These are phyloP conservation scores for Macrosiphum euphorbiae DNA, from an alignment of 2,888 invertebrate genomes.

Conservation along the genomic window DNA sequence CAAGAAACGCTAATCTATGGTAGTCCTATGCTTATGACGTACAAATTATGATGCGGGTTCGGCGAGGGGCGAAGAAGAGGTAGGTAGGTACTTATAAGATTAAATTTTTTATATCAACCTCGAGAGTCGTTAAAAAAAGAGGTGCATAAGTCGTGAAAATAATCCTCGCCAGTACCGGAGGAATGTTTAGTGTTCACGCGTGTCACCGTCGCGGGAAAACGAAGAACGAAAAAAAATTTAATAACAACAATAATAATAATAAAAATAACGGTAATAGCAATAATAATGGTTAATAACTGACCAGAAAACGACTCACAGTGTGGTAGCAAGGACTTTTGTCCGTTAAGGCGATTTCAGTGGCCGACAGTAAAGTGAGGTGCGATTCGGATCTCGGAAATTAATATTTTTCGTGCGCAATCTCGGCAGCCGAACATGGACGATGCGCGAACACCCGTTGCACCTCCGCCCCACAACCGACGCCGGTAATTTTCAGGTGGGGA, in stretches of 20 bases:
- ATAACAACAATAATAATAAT: not conserved
- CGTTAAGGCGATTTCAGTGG: not conserved
- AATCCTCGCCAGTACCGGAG: not conserved
- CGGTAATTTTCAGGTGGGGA: constrained; percentile 50
- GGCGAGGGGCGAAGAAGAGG: not conserved
- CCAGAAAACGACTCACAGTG: not conserved
- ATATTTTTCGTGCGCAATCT: not conserved
- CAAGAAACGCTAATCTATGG: not conserved
- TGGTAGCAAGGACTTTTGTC: not conserved
- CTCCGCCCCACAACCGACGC: not conserved
- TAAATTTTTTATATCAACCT: not conserved
- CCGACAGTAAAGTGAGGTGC: not conserved
- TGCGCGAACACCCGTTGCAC: not conserved
- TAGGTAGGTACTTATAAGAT: not conserved
- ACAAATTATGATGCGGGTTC: not conserved
- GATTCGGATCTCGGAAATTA: not conserved
- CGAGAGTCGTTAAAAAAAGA: not conserved
- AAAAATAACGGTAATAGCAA: not conserved
- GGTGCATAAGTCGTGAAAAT: not conserved
- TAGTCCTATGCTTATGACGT: not conserved
- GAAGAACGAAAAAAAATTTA: not conserved
- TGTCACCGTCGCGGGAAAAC: not conserved
- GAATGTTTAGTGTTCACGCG: not conserved
- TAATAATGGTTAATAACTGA: not conserved
- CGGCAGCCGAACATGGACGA: not conserved